Conservation (phyloP, 2,888 invertebrate species). For the Dryomyza anilis region DNA sequence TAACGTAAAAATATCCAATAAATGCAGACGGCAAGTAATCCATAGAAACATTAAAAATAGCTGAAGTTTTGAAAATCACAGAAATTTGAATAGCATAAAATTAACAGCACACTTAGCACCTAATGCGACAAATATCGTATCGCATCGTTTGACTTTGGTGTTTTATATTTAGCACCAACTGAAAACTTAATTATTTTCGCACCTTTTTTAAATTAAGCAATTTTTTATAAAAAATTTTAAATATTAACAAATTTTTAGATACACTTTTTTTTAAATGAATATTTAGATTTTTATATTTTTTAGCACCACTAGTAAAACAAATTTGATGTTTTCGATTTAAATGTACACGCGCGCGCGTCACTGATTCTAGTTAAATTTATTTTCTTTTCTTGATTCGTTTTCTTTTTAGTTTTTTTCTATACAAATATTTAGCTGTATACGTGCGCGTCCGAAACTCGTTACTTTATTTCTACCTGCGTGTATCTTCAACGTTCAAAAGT, state of each 20-base stretch:
- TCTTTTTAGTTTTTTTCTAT: conserved; percentile 1
- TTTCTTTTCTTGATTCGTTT: neutral
- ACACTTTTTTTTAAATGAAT: no score
- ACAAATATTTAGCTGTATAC: neutral
- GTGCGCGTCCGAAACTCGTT: neutral
- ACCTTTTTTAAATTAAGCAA: neutral
- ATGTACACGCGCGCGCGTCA: conserved; percentile 19
- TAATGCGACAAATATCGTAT: no score
- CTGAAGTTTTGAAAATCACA: no score
- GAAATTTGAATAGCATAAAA: no score
- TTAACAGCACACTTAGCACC: conserved; percentile 8
- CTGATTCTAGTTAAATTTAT: neutral
- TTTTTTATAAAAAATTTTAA: neutral
- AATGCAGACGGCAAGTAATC: conserved; percentile 13
- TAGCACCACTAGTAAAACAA: no score
- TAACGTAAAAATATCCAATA: conserved; percentile 56
- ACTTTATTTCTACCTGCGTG: conserved; percentile 27
- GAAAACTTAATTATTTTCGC: neutral
- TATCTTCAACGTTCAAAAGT: conserved; percentile 31
- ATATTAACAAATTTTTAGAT: neutral
- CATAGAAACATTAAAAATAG: conserved; percentile 16
- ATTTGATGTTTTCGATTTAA: no score
- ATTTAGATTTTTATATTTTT: no score
- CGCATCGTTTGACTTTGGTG: no score
- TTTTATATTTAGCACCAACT: no score